Evolutionary conservation across 2,797 vertebrate species (phyloP).

Genomic region (Phyllotis vaccarum): DNA sequence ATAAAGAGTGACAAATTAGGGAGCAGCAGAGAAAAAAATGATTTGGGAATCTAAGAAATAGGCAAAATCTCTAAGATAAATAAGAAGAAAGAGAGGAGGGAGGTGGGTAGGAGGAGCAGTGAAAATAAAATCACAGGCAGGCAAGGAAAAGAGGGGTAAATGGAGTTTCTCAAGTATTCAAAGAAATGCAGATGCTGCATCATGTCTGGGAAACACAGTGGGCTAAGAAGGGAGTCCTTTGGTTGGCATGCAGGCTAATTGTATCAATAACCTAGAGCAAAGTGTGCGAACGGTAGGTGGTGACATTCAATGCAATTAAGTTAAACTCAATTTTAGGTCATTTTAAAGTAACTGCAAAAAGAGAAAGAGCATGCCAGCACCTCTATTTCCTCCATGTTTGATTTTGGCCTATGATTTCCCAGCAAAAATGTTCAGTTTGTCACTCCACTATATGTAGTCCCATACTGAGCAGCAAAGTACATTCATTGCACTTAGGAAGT

Average conservation of each 20-base stretch:
- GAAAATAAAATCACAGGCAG: background rate
- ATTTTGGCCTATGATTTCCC: constrained; percentile 15
- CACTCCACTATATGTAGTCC: constrained; percentile 26
- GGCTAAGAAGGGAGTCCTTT: background rate
- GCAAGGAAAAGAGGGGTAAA: background rate
- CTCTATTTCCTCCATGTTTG: background rate
- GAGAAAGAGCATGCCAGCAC: background rate
- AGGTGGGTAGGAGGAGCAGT: no score
- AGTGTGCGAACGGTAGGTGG: background rate
- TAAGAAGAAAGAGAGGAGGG: background rate
- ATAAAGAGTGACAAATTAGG: background rate
- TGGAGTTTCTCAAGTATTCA: background rate
- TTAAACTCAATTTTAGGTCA: constrained; percentile 7
- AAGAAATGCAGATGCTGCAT: background rate
- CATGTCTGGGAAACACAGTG: background rate
- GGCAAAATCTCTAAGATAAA: background rate
- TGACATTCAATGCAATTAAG: background rate
- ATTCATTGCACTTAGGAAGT: background rate
- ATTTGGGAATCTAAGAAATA: background rate
- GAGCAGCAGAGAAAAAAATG: background rate
- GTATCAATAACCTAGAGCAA: background rate
- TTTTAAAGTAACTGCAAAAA: constrained; percentile 14
- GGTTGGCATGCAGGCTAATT: background rate
- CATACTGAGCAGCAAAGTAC: background rate
- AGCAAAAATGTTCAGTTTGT: constrained; percentile 17